These are phyloP conservation scores for Penaeus chinensis DNA, from an alignment of 1,140 invertebrate species.

Conservation along the genomic window DNA sequence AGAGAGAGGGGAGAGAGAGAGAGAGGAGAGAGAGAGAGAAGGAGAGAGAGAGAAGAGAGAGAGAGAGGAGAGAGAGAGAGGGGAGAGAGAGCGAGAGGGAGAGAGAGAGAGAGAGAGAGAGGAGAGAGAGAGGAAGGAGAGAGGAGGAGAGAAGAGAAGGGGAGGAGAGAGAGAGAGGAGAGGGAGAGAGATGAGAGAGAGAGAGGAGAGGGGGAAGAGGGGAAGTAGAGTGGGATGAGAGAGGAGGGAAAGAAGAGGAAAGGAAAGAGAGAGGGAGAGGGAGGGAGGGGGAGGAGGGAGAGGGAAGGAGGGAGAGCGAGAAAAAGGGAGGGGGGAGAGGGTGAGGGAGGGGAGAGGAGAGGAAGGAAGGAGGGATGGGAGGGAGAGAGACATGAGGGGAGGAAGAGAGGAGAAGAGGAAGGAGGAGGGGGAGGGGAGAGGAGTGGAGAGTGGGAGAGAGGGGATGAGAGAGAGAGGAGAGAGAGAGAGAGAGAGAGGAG, in stretches of 20 bases:
- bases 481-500: no score
- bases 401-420: constrained; percentile 3
- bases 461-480: constrained; percentile 1
- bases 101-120: constrained; percentile 20
- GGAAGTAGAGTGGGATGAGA: background rate
- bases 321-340: background rate
- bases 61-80: background rate
- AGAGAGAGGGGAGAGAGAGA: no score
- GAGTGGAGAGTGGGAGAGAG: background rate
- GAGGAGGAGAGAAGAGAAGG: no score
- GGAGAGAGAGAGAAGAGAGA: no score
- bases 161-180: constrained; percentile 1
- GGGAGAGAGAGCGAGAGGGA: background rate
- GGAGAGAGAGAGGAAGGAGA: background rate
- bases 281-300: background rate
- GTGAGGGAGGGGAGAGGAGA: background rate
- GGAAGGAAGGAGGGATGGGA: no score
- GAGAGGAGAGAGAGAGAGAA: background rate
- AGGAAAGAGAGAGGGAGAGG: background rate
- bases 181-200: background rate
- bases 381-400: background rate
- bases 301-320: background rate
- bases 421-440: background rate
- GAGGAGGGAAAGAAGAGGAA: background rate
- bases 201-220: background rate